Evolutionary conservation across 2,888 invertebrate genomes (phyloP), one percentile per base, ranked within the genome.

Genomic region (Ganaspis brasiliensis): DNA sequence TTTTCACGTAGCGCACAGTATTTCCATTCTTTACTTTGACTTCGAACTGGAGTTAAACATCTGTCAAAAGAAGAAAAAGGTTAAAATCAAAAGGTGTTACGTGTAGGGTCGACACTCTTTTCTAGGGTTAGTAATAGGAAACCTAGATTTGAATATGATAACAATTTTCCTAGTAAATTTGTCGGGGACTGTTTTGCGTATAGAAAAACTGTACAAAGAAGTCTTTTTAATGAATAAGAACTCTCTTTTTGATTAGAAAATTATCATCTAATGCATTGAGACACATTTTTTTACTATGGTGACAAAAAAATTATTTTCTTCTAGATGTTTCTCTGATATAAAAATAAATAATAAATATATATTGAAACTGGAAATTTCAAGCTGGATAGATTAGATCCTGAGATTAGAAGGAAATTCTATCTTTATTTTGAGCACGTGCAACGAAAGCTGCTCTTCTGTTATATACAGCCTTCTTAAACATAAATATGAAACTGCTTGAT

Each of bases 401-500:
- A 45, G 67, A 67, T 67, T 26, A 40, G 24, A 45, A 21, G 40
- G 14, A 40, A 45, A 67, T 40, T 67, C 24, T 67, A 67, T 67
- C 40, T 21, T 40, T 67, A 67, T 67, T 67, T 45, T 67, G 26
- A 67, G 67, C 67, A 67, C 67, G 67, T 45, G 67, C 67, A 45
- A n/a, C 67, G 16, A 45, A 45, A 45, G 67, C 67, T 67, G 67
- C 24, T 45, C 40, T 40, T 63, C 19, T 63, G 37, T 40, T 40
- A 40, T 45, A 63, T 61, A 63, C 24, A 52, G 52, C 19, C 19
- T 52, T 52, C 67, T 67, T 45, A 14, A 19, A 67, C 67, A 67
- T 67, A 67, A 67, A 67, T 67, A 67, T 45, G 45, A 67, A 40
- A 45, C 67, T 67, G 67, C 67, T 67, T 24, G 67, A 67, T 67